Evolutionary conservation across 2,888 invertebrate genomes (phyloP), one percentile per base, ranked within the genome.

Genomic region (Mallateleia sp.): DNA sequence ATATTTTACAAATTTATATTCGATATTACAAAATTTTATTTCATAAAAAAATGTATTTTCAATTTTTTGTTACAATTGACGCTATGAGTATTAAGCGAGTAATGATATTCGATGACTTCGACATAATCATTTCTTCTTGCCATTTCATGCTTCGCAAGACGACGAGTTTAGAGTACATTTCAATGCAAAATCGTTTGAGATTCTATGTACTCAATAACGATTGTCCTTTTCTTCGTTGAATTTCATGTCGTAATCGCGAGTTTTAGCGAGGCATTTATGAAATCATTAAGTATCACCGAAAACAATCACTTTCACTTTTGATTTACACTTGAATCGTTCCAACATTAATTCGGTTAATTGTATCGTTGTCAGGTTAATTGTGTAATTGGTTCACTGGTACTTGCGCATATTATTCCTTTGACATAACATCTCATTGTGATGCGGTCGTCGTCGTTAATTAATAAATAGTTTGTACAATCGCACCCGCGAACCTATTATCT

Each of bases 201-300:
- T 77, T 64, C 54, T 54, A n/a, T n/a, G n/a, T n/a, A n/a, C n/a
- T n/a, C n/a, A n/a, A n/a, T n/a, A n/a, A n/a, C n/a, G n/a, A n/a
- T n/a, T n/a, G n/a, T n/a, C n/a, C n/a, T n/a, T n/a, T n/a, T n/a
- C n/a, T n/a, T n/a, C n/a, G n/a, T n/a, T 52, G 8, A 38, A 25
- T 69, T 60, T 34, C 25, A 7, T 50, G 64, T 78, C 50, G 58
- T 25, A 28, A 15, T 18, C 58, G 28, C 28, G 32, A 72, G 42
- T 50, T 72, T 69, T 15, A 56, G 24, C 54, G 71, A 75, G 32
- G 20, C 80, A 64, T 72, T 64, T 52, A 52, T 66, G 24, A 81
- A 75, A 64, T 69, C 54, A 83, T 87, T 87, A 87, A 87, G 87
- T 83, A 87, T 87, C 87, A 71, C 45, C 82, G 78, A 82, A 86